Conservation (phyloP, 2,797 vertebrate genomes). For the Gouania willdenowi region DNA sequence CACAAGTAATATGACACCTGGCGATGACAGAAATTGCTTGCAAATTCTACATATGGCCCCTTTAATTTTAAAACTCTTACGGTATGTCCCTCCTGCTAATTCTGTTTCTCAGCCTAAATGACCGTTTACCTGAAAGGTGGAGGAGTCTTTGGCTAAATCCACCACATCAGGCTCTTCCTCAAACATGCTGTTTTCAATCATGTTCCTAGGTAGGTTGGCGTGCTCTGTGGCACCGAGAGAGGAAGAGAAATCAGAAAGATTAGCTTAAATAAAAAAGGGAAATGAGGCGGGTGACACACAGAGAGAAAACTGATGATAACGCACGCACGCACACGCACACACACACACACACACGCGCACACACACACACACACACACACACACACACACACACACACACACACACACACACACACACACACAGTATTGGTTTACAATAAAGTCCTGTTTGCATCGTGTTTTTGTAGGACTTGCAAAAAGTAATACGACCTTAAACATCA, state of each 20-base stretch:
- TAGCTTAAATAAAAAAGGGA: slow-evolving; percentile 3
- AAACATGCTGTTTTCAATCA: slow-evolving; percentile 99
- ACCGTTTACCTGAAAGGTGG: slow-evolving; percentile 75
- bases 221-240: slow-evolving; percentile 76
- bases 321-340: not conserved
- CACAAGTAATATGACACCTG: no score
- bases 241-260: slow-evolving; percentile 10
- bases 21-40: no score
- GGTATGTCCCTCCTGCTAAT: no score
- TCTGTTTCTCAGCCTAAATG: not conserved
- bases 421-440: no score
- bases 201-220: slow-evolving; percentile 89
- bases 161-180: slow-evolving; percentile 96
- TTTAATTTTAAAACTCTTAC: no score
- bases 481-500: no score
- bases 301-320: not conserved
- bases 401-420: no score
- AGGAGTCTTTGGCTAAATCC: slow-evolving; percentile 90
- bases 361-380: no score
- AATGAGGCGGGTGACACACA: slow-evolving; percentile 4
- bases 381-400: no score
- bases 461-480: no score
- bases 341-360: not conserved
- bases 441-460: no score
- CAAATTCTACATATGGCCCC: no score